Conservation (phyloP, 2,797 vertebrate species). For the Girardinus metallicus region DNA sequence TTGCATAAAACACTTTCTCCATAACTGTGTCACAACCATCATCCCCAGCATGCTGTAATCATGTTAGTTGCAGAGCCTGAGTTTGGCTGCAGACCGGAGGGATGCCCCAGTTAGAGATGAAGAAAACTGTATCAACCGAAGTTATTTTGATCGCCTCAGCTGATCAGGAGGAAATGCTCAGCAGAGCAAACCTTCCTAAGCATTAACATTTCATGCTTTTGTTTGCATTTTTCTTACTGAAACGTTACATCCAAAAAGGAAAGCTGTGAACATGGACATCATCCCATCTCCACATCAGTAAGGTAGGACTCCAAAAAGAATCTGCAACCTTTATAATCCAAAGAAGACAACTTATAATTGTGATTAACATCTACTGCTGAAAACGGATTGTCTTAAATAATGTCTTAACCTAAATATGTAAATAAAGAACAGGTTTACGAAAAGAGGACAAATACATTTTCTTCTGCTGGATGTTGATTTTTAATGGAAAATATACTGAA, state of each 20-base stretch:
- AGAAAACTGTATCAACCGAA: neutral
- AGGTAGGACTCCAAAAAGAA: neutral
- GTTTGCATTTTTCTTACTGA: neutral
- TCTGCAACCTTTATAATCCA: neutral
- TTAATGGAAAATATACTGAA: neutral
- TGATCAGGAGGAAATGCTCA: neutral
- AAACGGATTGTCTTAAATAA: neutral
- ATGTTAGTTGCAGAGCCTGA: neutral
- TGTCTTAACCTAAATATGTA: too few species aligned
- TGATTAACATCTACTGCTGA: neutral
- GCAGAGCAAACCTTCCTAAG: neutral
- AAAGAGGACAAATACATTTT: neutral
- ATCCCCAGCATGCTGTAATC: neutral
- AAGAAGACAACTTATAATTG: neutral
- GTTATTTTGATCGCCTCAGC: conserved; percentile 1
- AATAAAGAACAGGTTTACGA: too few species aligned
- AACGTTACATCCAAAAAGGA: neutral
- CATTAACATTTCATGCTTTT: neutral
- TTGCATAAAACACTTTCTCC: neutral
- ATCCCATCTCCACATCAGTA: neutral
- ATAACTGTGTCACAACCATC: neutral
- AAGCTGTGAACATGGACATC: neutral
- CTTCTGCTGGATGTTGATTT: neutral
- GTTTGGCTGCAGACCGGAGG: neutral
- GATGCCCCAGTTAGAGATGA: neutral